phyloP scores from a whole-genome alignment of 2,888 invertebrate genomes.

The Cheilosia impressa region DNA sequence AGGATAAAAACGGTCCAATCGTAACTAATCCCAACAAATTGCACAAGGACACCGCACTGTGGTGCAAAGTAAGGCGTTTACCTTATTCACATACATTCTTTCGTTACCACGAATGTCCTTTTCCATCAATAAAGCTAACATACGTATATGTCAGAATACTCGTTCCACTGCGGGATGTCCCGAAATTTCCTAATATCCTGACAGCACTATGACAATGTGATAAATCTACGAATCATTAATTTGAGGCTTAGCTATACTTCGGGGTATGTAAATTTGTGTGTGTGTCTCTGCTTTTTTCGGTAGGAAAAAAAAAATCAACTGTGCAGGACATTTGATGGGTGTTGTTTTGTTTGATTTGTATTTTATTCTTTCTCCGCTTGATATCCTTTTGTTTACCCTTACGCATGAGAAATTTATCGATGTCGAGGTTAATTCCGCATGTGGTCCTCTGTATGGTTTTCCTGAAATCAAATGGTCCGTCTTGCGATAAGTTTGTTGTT shows the following conservation, averaged over 20 bases:
- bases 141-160: conserved; percentile 47
- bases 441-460: conserved; percentile 37
- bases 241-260: conserved; percentile 77
- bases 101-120: conserved; percentile 61
- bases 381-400: conserved; percentile 71
- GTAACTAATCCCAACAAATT: conserved; percentile 75
- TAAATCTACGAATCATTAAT: conserved; percentile 79
- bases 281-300: conserved; percentile 9
- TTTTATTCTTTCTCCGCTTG: conserved; percentile 62
- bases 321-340: conserved; percentile 65
- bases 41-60: conserved; percentile 39
- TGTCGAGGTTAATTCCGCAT: conserved; percentile 66
- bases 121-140: conserved; percentile 67
- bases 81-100: conserved; percentile 34
- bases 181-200: conserved; percentile 64
- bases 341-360: conserved; percentile 69
- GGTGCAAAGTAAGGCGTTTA: conserved; percentile 41
- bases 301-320: conserved; percentile 41
- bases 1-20: conserved; percentile 69
- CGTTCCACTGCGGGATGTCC: conserved; percentile 73
- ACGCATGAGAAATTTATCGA: conserved; percentile 72
- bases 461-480: conserved; percentile 32
- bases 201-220: conserved; percentile 76
- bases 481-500: conserved; percentile 34
- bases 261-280: conserved; percentile 45